Evolutionary conservation across 2,888 invertebrate genomes (phyloP), one percentile per base, ranked within the genome.

Genomic region (Nemotelus nigrinus): DNA sequence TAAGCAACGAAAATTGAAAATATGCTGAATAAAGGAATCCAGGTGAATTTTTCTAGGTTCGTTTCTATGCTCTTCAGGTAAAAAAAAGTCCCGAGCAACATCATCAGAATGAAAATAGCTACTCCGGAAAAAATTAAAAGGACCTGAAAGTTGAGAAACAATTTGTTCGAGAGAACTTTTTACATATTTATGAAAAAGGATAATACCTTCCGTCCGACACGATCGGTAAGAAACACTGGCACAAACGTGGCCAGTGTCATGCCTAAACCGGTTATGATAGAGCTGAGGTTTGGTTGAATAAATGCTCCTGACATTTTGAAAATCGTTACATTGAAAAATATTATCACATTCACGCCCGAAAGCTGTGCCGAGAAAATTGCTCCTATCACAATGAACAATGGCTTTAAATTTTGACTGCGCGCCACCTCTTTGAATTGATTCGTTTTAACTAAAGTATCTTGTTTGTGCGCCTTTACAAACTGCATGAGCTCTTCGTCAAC

Each of bases 1-100:
- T 55, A 70, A 25, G 70, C 70, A 25, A 70, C 70, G n/a, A 70
- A 43, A 55, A 70, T 70, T 5, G 43, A 55, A n/a, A 70, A 70
- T 43, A 70, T 47, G 44, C 70, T 55, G 3, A 55, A 10, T 3
- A 70, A 55, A 43, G 70, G 70, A 53, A 70, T 53, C 70, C 70
- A 70, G 2, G 70, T 55, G 5, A 70, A 70, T 7, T 55, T 53
- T 7, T 39, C 7, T 2, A 55, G 3, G 43, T 55, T 44, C 3
- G 43, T 43, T 8, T 70, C 10, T 5, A 41, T 39, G 43, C 41
- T 2, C 39, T 55, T 50, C 41, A 70, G 2, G 41, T 70, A 70
- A 55, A 55, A 55, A 43, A 53, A 70, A 8, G 55, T 39, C 8
- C 70, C 70, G 25, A 70, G 53, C 3, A 43, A 10, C 4, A 50